A percentile compares a stretch with the other conserved stretches of the same genome.
Evolutionary conservation across 2,888 invertebrate genomes (phyloP).

Genomic region (Drosophila neotestacea): DNA sequence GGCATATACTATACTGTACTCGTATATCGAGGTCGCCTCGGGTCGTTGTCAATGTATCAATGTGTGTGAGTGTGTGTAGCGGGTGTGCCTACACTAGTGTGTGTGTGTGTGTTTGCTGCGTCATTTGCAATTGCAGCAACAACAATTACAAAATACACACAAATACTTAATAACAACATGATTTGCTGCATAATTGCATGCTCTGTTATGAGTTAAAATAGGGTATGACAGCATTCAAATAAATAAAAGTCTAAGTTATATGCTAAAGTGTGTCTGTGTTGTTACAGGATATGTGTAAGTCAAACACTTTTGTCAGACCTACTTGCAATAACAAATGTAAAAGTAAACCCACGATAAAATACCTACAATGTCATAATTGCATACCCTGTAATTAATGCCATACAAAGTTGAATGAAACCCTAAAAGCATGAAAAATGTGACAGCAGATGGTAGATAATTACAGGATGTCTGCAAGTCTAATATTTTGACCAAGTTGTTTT

Average conservation of each 20-base stretch:
- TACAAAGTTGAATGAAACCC: too few relatives aligned
- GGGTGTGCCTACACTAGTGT: slow-evolving; percentile 49
- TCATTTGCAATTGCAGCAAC: slow-evolving; percentile 70
- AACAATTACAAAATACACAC: slow-evolving; percentile 23
- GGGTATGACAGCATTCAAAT: not conserved
- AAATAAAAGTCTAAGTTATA: not conserved
- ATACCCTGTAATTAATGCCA: slow-evolving; percentile 6
- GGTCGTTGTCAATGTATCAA: slow-evolving; percentile 46
- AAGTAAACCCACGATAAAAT: not conserved
- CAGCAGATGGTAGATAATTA: not conserved
- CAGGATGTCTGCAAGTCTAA: slow-evolving; percentile 22
- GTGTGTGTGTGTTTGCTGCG: slow-evolving; percentile 53
- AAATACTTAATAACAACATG: slow-evolving; percentile 21
- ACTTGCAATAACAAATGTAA: too few relatives aligned
- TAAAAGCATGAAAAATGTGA: not conserved
- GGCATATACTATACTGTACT: not conserved
- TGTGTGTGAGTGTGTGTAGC: slow-evolving; percentile 33
- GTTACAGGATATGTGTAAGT: not conserved
- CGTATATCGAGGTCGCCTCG: slow-evolving; percentile 68
- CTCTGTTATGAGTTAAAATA: slow-evolving; percentile 7
- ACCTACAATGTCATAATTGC: slow-evolving; percentile 42
- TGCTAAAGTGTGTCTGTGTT: not conserved
- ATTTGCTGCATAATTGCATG: slow-evolving; percentile 54
- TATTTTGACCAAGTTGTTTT: not conserved
- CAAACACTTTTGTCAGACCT: too few relatives aligned